Conservation (phyloP, 1,140 invertebrate species). For the Hyles euphorbiae region DNA sequence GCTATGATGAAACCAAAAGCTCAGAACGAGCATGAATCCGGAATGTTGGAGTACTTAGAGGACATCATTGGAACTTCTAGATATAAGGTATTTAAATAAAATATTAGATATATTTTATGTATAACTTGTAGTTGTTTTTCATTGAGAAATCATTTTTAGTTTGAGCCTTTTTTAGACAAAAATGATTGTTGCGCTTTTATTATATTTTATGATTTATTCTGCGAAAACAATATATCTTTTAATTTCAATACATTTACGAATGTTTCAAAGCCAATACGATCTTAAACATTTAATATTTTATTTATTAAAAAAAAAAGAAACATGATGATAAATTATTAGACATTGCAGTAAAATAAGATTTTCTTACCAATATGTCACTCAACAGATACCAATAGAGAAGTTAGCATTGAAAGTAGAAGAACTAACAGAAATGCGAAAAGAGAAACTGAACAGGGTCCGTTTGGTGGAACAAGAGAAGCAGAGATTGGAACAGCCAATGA, state of each 20-base stretch:
- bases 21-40: slow-evolving; percentile 88
- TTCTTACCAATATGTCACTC: not conserved
- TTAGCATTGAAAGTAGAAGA: slow-evolving; percentile 86
- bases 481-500: slow-evolving; percentile 89
- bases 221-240: too few species aligned
- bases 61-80: slow-evolving; percentile 97
- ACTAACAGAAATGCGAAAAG: slow-evolving; percentile 85
- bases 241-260: too few species aligned
- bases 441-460: slow-evolving; percentile 93
- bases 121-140: too few species aligned
- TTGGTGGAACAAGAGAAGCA: slow-evolving; percentile 94
- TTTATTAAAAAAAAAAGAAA: too few species aligned
- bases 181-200: too few species aligned
- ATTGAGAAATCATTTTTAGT: too few species aligned
- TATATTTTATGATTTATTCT: too few species aligned
- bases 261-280: too few species aligned
- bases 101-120: too few species aligned
- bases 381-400: slow-evolving; percentile 86
- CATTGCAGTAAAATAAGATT: not conserved
- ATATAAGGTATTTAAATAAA: slow-evolving; percentile 78
- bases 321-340: too few species aligned
- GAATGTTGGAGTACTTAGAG: slow-evolving; percentile 99
- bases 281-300: too few species aligned
- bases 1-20: slow-evolving; percentile 99
- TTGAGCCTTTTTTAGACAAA: too few species aligned